Evolutionary conservation across 2,888 invertebrate species (phyloP).

Genomic region (Drosophila sordidapex): DNA sequence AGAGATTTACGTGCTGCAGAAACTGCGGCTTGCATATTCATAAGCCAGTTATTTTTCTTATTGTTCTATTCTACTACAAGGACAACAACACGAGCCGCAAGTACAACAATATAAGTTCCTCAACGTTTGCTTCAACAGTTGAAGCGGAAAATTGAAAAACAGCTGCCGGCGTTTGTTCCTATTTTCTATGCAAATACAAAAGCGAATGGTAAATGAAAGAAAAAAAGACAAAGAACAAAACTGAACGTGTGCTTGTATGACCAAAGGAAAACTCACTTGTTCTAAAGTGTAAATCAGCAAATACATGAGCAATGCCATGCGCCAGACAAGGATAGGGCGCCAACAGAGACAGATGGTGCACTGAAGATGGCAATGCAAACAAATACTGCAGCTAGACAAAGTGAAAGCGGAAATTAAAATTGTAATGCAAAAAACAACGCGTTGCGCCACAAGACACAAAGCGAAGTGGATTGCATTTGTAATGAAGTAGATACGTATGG

Average conservation of each 20-base stretch:
- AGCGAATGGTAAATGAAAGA: neutral
- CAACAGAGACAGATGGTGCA: conserved; percentile 2
- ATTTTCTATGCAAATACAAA: conserved; percentile 31
- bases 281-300: conserved; percentile 73
- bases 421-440: conserved; percentile 70
- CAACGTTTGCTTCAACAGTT: conserved; percentile 67
- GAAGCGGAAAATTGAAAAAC: conserved; percentile 80
- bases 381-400: conserved; percentile 75
- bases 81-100: conserved; percentile 13
- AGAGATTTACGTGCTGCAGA: conserved; percentile 50
- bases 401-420: conserved; percentile 81
- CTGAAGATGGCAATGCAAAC: conserved; percentile 36
- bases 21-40: conserved; percentile 66
- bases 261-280: conserved; percentile 37
- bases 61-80: conserved; percentile 32
- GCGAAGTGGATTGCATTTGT: conserved; percentile 58
- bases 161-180: conserved; percentile 61
- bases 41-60: conserved; percentile 37
- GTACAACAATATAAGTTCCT: conserved; percentile 31
- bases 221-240: conserved; percentile 10
- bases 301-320: conserved; percentile 24
- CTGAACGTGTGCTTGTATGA: conserved; percentile 47
- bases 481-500: conserved; percentile 62
- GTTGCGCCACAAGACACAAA: conserved; percentile 42
- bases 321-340: conserved; percentile 8